Evolutionary conservation across 2,888 invertebrate species (phyloP), one percentile per base, ranked within the genome.

Genomic region (Diaperis boleti): DNA sequence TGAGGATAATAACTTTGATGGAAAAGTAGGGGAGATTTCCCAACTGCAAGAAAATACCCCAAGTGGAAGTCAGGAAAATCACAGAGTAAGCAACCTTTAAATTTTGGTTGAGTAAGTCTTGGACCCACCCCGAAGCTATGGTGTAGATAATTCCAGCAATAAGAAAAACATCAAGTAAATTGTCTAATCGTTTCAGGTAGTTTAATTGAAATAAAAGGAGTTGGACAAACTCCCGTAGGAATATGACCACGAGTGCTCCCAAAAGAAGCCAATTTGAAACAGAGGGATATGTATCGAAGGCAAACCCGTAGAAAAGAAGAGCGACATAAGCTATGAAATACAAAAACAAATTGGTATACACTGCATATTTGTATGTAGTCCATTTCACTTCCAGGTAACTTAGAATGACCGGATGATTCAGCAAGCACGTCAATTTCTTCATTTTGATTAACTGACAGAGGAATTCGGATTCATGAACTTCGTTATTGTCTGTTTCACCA

Each of bases 361-460:
- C 17, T 0, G 22, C 26, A 45, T 55, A 62, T 11, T 14, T 39
- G n/a, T 49, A 62, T 13, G 31, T 35, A 3, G 14, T 22, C 62
- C 55, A 62, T 18, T 62, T 62, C 1, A 62, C 31, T 10, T 35
- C 35, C 1, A 62, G n/a, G 22, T 56, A 62, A 20, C 62, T 62
- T 8, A 45, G 47, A 2, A 55, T 49, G 0, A 56, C 62, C 11
- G 62, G 55, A 41, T 62, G 62, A 17, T 49, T 62, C 4, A 62
- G 8, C 5, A 33, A 44, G 15, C 44, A 31, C 1, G 47, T 47
- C 18, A 62, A 42, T 10, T 56, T 56, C 15, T 55, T 56, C 1
- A 31, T 41, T 49, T 62, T 55, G 3, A 62, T 26, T 41, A 62
- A 13, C 14, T 47, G 33, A 3, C 7, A 8, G 2, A 61, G 17